Conservation (phyloP, 1,140 invertebrate genomes). For the Brachionus rotundiformis region DNA sequence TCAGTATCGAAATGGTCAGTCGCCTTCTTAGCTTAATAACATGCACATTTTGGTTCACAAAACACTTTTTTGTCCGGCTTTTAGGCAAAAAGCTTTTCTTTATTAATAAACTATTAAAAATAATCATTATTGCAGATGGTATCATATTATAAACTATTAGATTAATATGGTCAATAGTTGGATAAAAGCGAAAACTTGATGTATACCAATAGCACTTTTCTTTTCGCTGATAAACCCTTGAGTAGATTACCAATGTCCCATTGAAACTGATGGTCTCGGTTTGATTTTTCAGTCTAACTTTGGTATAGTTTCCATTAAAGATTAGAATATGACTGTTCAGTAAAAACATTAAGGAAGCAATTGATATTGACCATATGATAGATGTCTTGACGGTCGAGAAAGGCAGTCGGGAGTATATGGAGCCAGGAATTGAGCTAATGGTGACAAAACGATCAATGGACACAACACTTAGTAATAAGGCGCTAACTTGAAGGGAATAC, state of each 20-base stretch:
- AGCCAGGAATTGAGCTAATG: constrained; percentile 15
- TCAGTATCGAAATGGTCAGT: not conserved
- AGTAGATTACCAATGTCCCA: not conserved
- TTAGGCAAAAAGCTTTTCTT: not conserved
- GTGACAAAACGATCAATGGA: constrained; percentile 16
- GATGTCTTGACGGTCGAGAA: not conserved
- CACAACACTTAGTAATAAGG: not conserved
- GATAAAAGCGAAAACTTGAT: not conserved
- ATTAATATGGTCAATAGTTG: not conserved
- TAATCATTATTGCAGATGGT: constrained; percentile 14
- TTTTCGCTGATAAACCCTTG: not conserved
- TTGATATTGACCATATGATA: not conserved
- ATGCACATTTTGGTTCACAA: not conserved
- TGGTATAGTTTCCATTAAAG: not conserved
- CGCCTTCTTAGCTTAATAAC: not conserved
- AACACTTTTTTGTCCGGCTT: not conserved
- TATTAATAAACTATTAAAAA: constrained; percentile 39
- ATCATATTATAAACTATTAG: constrained; percentile 22
- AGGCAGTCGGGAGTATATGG: not conserved
- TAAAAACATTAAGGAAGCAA: not conserved
- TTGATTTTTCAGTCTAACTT: not conserved
- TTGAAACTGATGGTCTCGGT: not conserved
- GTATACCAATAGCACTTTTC: constrained; percentile 32
- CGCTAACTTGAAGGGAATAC: not conserved
- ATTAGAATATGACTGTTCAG: constrained; percentile 32